Percentiles rank a stretch among this genome's conserved stretches.
These are phyloP conservation scores for Mechanitis mazaeus DNA, from an alignment of 2,888 invertebrate genomes.

Conservation along the genomic window DNA sequence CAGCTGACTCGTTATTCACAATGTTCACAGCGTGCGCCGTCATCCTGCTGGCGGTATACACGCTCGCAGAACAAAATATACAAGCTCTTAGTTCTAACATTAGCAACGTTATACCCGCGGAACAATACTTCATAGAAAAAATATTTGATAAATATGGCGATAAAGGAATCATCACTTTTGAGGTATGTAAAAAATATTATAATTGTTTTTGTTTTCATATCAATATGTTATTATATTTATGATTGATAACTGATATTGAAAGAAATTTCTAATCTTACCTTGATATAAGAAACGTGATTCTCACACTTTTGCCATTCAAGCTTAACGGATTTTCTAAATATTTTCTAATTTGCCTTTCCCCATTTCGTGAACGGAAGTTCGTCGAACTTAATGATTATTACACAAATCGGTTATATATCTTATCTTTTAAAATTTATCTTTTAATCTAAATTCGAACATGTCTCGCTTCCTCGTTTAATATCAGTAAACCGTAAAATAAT, in stretches of 20 bases:
- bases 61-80: constrained; percentile 34
- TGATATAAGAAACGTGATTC: constrained; percentile 22
- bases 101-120: constrained; percentile 55
- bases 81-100: constrained; percentile 26
- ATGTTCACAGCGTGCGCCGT: constrained; percentile 58
- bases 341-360: constrained; percentile 55
- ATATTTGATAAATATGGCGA: constrained; percentile 77
- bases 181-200: constrained; percentile 50
- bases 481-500: not conserved
- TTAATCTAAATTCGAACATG: constrained; percentile 27
- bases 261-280: constrained; percentile 20
- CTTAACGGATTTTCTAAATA: constrained; percentile 38
- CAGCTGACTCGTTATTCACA: constrained; percentile 33
- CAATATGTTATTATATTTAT: constrained; percentile 17
- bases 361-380: constrained; percentile 65
- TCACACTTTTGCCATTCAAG: constrained; percentile 29
- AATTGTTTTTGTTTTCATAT: constrained; percentile 15
- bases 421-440: constrained; percentile 49
- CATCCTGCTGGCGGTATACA: constrained; percentile 49
- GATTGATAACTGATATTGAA: constrained; percentile 6
- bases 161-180: constrained; percentile 74
- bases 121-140: constrained; percentile 70
- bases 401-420: constrained; percentile 55
- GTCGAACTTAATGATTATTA: constrained; percentile 55
- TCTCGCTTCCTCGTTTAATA: constrained; percentile 14